A percentile compares a stretch with the other conserved stretches of the same genome.
phyloP scores from a whole-genome alignment of 2,797 vertebrate genomes.

The Ambastaia sidthimunki region DNA sequence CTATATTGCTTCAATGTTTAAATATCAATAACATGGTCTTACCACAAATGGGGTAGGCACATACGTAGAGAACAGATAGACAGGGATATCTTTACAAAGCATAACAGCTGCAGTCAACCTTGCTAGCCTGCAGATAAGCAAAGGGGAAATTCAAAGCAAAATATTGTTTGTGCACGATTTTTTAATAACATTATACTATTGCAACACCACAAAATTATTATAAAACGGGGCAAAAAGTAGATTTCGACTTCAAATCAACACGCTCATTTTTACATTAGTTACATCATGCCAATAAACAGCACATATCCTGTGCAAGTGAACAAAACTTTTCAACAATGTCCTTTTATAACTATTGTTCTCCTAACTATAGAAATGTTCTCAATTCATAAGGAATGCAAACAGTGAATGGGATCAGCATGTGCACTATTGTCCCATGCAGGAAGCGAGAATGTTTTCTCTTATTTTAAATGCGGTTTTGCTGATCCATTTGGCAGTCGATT shows the following conservation, averaged over 20 bases:
- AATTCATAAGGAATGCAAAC: background rate
- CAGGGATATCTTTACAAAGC: conserved; percentile 84
- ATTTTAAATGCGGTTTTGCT: background rate
- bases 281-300: background rate
- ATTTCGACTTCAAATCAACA: too few relatives aligned
- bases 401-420: background rate
- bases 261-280: too few relatives aligned
- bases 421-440: background rate
- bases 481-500: background rate
- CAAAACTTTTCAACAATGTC: background rate
- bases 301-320: background rate
- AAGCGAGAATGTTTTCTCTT: background rate
- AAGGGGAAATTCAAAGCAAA: conserved; percentile 17
- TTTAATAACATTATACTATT: background rate
- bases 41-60: conserved; percentile 97
- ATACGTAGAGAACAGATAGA: conserved; percentile 91
- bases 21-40: conserved; percentile 65
- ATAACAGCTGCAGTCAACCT: conserved; percentile 89
- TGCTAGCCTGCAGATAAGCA: conserved; percentile 79
- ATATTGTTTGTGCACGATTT: background rate
- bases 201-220: background rate
- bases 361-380: background rate
- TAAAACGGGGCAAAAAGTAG: too few relatives aligned
- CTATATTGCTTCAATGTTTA: background rate
- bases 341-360: background rate